These are phyloP conservation scores for Columba livia DNA, from an alignment of 2,113 vertebrate species.

Conservation along the genomic window DNA sequence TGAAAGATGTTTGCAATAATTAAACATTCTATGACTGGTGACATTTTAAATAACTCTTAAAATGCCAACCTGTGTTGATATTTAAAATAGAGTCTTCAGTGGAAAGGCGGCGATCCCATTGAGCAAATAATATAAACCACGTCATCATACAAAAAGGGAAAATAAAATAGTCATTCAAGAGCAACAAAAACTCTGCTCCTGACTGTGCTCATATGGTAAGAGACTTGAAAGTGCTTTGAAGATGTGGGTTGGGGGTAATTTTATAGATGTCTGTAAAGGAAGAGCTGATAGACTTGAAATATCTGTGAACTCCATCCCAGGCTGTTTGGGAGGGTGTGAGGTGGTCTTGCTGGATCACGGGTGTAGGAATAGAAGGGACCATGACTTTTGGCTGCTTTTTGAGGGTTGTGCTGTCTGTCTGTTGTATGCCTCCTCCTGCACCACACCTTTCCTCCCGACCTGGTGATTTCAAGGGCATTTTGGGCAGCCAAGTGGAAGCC, in stretches of 20 bases:
- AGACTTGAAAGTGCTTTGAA: background rate
- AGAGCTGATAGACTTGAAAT: background rate
- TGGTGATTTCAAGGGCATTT: background rate
- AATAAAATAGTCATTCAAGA: background rate
- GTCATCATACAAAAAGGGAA: background rate
- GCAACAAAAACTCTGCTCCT: background rate
- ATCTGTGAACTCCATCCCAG: background rate
- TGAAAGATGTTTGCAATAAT: constrained; percentile 79
- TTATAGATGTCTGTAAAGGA: background rate
- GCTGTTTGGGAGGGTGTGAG: too few relatives aligned
- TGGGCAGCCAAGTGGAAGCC: background rate
- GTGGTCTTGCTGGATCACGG: accelerated
- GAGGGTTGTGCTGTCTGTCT: background rate
- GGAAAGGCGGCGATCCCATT: constrained; percentile 26
- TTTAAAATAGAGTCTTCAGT: constrained; percentile 60
- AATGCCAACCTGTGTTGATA: constrained; percentile 69
- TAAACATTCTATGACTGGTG: constrained; percentile 78
- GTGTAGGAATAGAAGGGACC: background rate
- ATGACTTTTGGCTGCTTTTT: background rate
- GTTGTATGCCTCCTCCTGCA: background rate
- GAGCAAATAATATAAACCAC: constrained; percentile 45
- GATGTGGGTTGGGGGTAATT: background rate
- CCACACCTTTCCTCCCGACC: background rate
- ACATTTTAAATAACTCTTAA: constrained; percentile 79
- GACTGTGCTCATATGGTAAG: background rate